phyloP scores from a whole-genome alignment of 2,113 vertebrate species.

The Anser brachyrhynchus region DNA sequence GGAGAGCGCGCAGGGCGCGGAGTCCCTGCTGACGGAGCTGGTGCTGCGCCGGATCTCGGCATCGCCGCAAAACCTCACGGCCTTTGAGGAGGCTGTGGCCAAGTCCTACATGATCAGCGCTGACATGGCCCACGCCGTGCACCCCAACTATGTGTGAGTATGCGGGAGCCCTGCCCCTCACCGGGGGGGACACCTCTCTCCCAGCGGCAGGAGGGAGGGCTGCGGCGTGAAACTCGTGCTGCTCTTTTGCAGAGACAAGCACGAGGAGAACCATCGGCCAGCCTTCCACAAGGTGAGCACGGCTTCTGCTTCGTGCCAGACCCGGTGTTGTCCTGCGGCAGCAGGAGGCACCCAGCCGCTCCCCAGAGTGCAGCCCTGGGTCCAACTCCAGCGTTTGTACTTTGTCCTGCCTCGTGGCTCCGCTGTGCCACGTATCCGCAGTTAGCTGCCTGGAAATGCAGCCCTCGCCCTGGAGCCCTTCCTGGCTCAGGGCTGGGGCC shows the following conservation, averaged over 20 bases:
- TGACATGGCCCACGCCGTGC: constrained; percentile 95
- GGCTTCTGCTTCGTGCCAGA: not conserved
- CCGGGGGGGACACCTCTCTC: fast-evolving
- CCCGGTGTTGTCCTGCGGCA: fast-evolving
- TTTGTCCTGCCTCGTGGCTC: fast-evolving
- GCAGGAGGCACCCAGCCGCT: not conserved
- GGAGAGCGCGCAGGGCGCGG: constrained; percentile 91
- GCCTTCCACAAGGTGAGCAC: constrained; percentile 91
- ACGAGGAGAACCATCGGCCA: constrained; percentile 96
- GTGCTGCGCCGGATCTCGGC: constrained; percentile 89
- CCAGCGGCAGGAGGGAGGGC: not conserved
- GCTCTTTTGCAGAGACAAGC: constrained; percentile 87
- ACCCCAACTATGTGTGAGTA: constrained; percentile 96
- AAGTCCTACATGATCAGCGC: constrained; percentile 97
- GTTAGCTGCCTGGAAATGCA: not conserved
- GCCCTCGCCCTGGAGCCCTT: not conserved
- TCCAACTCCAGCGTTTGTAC: fast-evolving
- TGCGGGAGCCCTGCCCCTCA: not conserved
- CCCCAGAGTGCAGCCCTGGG: not conserved
- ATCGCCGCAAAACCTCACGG: constrained; percentile 81
- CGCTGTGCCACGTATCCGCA: fast-evolving
- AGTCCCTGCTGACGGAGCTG: constrained; percentile 92
- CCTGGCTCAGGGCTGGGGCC: not conserved
- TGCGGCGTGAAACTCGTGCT: not conserved
- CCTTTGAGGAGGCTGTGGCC: constrained; percentile 92